Conservation (phyloP, 2,888 invertebrate species). For the Thereva unica region DNA sequence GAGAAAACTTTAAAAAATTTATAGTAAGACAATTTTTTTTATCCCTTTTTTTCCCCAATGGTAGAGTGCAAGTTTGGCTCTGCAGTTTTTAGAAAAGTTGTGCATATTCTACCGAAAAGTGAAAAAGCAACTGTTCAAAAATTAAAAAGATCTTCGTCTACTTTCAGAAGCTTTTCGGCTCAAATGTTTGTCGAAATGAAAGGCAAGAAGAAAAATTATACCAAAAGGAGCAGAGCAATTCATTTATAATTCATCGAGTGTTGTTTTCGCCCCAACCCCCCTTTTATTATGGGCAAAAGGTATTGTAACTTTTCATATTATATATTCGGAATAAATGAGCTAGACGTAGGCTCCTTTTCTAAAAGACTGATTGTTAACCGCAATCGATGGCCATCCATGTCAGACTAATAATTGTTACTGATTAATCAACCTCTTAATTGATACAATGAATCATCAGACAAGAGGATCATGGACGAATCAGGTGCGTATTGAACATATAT, state of each 20-base stretch:
- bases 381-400: conserved; percentile 26
- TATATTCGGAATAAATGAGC: no score
- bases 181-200: conserved; percentile 12
- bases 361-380: conserved; percentile 25
- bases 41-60: background rate
- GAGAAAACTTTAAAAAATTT: no score
- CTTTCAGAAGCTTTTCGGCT: conserved; percentile 9
- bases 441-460: conserved; percentile 34
- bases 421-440: conserved; percentile 41
- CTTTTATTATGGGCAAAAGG: no score
- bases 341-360: background rate
- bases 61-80: background rate
- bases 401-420: conserved; percentile 38
- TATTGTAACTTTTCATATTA: no score
- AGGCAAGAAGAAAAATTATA: conserved; percentile 1
- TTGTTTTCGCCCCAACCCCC: no score
- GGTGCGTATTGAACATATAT: no score
- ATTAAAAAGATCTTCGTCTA: conserved; percentile 30
- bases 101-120: conserved; percentile 18
- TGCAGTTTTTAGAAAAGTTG: no score
- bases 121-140: conserved; percentile 34
- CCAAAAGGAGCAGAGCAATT: no score
- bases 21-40: no score
- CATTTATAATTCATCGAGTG: no score
- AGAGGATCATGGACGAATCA: background rate